Percentiles rank a stretch among this genome's conserved stretches.
Evolutionary conservation across 2,888 invertebrate genomes (phyloP).

Genomic region (Leptopilina myrica): DNA sequence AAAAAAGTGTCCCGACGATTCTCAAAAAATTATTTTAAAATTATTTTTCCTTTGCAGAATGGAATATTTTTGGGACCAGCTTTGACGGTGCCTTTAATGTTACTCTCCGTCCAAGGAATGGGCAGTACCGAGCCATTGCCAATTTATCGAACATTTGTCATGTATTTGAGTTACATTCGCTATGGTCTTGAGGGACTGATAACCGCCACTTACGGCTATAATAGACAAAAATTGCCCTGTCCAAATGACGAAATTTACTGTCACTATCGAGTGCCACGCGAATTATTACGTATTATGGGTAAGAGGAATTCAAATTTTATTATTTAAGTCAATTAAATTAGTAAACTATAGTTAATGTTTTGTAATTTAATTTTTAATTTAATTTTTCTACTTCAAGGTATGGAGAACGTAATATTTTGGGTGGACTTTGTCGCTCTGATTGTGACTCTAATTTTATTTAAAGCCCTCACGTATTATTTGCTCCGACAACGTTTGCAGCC

Average conservation of each 20-base stretch:
- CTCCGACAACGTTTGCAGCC: slow-evolving; percentile 85
- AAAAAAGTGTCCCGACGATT: background rate
- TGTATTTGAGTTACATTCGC: slow-evolving; percentile 90
- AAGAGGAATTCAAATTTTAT: slow-evolving; percentile 46
- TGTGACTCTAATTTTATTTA: slow-evolving; percentile 81
- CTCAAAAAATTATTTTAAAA: background rate
- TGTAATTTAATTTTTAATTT: too few species aligned
- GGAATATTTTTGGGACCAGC: slow-evolving; percentile 94
- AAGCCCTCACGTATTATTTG: slow-evolving; percentile 84
- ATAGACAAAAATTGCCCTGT: slow-evolving; percentile 86
- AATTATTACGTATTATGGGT: slow-evolving; percentile 86
- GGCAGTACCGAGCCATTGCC: slow-evolving; percentile 86
- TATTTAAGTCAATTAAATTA: background rate
- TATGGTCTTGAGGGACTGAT: slow-evolving; percentile 90
- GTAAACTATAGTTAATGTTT: too few species aligned
- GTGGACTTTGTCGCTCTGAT: slow-evolving; percentile 82
- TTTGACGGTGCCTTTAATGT: slow-evolving; percentile 90
- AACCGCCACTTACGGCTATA: slow-evolving; percentile 87
- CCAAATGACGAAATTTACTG: slow-evolving; percentile 85
- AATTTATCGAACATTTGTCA: slow-evolving; percentile 85
- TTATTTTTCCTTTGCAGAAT: slow-evolving; percentile 79
- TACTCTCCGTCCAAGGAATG: slow-evolving; percentile 91
- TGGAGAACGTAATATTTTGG: slow-evolving; percentile 84
- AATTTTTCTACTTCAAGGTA: slow-evolving; percentile 69
- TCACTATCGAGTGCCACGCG: slow-evolving; percentile 85